phyloP scores from a whole-genome alignment of 2,888 invertebrate genomes.

The Drosophila parthenogenetica region DNA sequence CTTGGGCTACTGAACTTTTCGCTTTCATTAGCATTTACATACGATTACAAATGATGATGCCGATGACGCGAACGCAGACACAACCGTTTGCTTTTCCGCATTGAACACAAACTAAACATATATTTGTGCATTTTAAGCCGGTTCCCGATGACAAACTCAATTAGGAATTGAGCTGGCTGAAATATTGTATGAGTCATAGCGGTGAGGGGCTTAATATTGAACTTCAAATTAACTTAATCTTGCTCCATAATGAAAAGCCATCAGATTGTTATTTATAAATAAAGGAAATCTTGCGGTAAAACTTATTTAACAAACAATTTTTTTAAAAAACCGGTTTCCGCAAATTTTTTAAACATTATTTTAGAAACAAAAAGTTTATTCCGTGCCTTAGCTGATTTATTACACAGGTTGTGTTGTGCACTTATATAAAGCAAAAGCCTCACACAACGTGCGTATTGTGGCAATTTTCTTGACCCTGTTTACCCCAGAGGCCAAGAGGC shows the following conservation, averaged over 20 bases:
- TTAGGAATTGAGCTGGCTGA: conserved; percentile 39
- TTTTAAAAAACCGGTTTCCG: no score
- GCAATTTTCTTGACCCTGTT: conserved; percentile 43
- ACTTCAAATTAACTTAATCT: no score
- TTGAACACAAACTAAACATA: conserved; percentile 20
- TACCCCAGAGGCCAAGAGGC: conserved; percentile 8
- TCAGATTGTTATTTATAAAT: no score
- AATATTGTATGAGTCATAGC: conserved; percentile 37
- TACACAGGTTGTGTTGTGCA: no score
- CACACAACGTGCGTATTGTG: conserved; percentile 23
- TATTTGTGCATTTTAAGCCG: conserved; percentile 4
- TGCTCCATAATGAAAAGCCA: no score
- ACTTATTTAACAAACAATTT: no score
- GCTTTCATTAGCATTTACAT: conserved; percentile 45
- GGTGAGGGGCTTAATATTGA: not conserved
- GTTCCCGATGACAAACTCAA: conserved; percentile 42
- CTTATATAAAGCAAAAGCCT: conserved; percentile 1
- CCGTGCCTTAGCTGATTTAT: no score
- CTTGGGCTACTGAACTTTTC: conserved; percentile 73
- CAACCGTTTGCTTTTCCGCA: conserved; percentile 66
- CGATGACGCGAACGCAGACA: conserved; percentile 32
- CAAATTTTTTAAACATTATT: no score
- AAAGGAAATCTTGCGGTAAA: no score
- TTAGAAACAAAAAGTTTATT: no score
- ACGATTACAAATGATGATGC: conserved; percentile 43